Evolutionary conservation across 2,797 vertebrate species (phyloP).

Genomic region (Glyptemys insculpta): DNA sequence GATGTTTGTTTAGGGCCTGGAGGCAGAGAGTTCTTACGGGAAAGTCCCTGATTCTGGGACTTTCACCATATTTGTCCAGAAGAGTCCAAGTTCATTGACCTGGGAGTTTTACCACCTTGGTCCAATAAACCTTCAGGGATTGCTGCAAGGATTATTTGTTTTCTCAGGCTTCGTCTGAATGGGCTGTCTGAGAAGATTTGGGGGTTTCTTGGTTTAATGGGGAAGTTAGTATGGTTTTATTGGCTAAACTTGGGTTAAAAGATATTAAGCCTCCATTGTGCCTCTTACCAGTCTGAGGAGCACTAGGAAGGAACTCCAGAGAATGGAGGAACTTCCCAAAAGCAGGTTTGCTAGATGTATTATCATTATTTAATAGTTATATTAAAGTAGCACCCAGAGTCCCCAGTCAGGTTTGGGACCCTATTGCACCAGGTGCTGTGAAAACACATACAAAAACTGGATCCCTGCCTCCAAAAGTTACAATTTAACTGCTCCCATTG

Average conservation of each 20-base stretch:
- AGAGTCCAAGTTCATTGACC: background rate
- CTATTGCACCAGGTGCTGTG: background rate
- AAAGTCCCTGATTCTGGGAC: fast-evolving
- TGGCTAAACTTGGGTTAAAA: background rate
- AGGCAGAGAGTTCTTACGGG: background rate
- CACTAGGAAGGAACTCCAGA: background rate
- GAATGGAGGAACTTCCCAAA: background rate
- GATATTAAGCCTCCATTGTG: background rate
- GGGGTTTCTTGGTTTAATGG: background rate
- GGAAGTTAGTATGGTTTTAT: background rate
- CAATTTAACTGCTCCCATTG: background rate
- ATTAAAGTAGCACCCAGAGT: background rate
- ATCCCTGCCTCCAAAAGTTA: background rate
- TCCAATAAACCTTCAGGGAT: background rate
- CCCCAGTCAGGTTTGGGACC: fast-evolving
- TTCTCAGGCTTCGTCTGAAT: background rate
- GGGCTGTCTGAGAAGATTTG: fast-evolving
- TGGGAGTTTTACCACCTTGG: background rate
- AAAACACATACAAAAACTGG: background rate
- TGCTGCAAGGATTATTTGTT: background rate
- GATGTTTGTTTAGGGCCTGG: background rate
- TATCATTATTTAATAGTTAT: background rate
- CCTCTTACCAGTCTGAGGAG: background rate
- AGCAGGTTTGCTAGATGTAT: no score
- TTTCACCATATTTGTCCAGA: background rate